Conservation (phyloP, 2,888 invertebrate species). For the Syritta pipiens region DNA sequence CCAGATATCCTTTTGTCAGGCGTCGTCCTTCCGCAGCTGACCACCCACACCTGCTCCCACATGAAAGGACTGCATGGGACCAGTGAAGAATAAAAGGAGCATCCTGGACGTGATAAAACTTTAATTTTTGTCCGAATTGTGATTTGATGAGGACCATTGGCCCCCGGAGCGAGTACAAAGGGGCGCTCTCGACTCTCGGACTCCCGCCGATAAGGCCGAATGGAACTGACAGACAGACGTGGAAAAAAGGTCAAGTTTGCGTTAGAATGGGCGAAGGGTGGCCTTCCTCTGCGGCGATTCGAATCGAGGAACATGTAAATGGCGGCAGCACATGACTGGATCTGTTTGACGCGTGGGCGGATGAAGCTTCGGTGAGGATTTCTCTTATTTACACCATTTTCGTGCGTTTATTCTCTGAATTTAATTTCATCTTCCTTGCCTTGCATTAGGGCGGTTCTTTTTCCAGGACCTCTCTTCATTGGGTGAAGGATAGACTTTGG, state of each 20-base stretch:
- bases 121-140: constrained; percentile 68
- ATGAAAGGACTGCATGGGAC: constrained; percentile 3
- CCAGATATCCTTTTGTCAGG: constrained; percentile 39
- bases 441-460: no score
- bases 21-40: constrained; percentile 18
- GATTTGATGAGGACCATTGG: constrained; percentile 65
- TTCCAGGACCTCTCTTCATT: no score
- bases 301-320: no score
- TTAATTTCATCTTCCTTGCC: no score
- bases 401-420: no score
- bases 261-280: no score
- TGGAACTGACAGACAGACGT: neutral
- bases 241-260: neutral
- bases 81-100: constrained; percentile 52
- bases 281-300: no score
- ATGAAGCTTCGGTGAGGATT: no score
- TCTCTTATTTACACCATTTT: no score
- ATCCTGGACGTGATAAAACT: constrained; percentile 71
- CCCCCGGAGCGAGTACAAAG: constrained; percentile 21
- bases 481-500: no score
- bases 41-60: neutral
- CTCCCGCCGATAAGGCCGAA: constrained; percentile 9
- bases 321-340: no score
- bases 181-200: neutral
- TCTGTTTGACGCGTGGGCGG: no score